Conservation (phyloP, 1,140 invertebrate species). For the Araneus ventricosus region DNA sequence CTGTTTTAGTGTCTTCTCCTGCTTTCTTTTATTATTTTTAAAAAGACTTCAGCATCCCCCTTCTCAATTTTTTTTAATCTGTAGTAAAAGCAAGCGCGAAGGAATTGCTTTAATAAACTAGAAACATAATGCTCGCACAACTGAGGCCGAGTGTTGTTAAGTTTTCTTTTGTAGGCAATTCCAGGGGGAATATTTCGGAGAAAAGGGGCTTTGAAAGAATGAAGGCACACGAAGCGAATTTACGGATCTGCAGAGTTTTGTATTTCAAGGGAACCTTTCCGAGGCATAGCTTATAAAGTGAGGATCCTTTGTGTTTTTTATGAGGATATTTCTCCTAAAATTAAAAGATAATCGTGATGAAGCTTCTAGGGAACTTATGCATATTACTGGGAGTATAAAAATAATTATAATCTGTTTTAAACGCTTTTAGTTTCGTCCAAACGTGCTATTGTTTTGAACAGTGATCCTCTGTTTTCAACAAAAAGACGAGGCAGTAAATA, state of each 20-base stretch:
- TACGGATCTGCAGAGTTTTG: slow-evolving; percentile 14
- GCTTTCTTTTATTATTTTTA: background rate
- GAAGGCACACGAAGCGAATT: background rate
- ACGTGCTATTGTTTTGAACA: too few relatives aligned
- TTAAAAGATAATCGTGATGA: background rate
- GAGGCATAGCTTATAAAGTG: background rate
- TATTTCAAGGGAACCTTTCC: background rate
- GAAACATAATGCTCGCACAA: slow-evolving; percentile 16
- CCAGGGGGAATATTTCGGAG: slow-evolving; percentile 14
- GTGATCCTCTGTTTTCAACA: too few relatives aligned
- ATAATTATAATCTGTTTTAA: background rate
- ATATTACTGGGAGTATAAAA: background rate
- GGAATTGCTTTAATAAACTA: slow-evolving; percentile 49
- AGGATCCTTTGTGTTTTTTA: slow-evolving; percentile 8
- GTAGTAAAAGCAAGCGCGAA: background rate
- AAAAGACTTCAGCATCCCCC: slow-evolving; percentile 7
- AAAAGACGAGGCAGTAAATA: background rate
- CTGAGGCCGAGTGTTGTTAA: background rate
- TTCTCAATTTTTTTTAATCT: slow-evolving; percentile 21
- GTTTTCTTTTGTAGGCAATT: background rate
- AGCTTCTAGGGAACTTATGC: too few relatives aligned
- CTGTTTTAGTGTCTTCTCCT: slow-evolving; percentile 22
- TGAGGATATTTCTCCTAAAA: background rate
- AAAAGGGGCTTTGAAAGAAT: background rate
- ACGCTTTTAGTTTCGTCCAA: too few relatives aligned